Evolutionary conservation across 2,113 vertebrate genomes (phyloP).

Genomic region (Malaclemys terrapin): DNA sequence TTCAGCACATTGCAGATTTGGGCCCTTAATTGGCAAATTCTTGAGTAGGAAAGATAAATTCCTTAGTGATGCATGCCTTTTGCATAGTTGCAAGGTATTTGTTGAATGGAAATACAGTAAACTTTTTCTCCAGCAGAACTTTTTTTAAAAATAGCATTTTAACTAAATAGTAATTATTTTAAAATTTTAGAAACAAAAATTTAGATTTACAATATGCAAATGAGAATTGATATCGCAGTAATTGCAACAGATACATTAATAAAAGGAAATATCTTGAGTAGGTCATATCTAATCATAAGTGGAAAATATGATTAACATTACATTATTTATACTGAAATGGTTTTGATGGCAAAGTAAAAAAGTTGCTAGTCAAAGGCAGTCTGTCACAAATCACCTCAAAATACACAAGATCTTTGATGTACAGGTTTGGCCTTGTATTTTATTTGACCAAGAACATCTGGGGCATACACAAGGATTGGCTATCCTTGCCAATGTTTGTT

Average conservation of each 20-base stretch:
- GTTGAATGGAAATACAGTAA: background rate
- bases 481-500: background rate
- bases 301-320: background rate
- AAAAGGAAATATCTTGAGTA: background rate
- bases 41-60: background rate
- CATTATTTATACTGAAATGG: background rate
- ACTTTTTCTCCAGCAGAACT: background rate
- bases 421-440: background rate
- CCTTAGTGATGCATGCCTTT: background rate
- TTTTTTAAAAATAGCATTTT: background rate
- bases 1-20: background rate
- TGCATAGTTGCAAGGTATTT: background rate
- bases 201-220: background rate
- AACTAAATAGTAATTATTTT: conserved; percentile 15
- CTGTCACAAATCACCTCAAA: background rate
- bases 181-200: conserved; percentile 18
- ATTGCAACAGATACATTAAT: background rate
- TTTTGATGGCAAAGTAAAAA: background rate
- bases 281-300: background rate
- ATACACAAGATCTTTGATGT: background rate
- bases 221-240: background rate
- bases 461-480: background rate
- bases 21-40: background rate
- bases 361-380: background rate
- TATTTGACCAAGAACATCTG: background rate